These are phyloP conservation scores for Axinella damicornis DNA, from an alignment of 37 sponge, comb jelly and placozoan species.

Conservation along the genomic window DNA sequence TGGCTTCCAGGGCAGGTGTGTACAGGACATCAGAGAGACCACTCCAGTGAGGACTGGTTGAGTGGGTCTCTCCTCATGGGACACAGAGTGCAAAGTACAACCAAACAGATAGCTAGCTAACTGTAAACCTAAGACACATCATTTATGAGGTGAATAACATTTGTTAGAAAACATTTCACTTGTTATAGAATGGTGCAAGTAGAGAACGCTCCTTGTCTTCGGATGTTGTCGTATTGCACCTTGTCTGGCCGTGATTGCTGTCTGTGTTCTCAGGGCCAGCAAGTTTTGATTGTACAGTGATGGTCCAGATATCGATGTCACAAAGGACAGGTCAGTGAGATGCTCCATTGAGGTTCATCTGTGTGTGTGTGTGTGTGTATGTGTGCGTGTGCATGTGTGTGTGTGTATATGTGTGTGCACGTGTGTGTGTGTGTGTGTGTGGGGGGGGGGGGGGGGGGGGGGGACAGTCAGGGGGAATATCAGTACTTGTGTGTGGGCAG, in stretches of 20 bases:
- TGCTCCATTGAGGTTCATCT: constrained; percentile 85
- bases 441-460: no score
- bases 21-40: constrained; percentile 29
- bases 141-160: no score
- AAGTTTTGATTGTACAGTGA: constrained; percentile 47
- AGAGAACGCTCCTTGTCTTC: constrained; percentile 29
- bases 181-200: constrained; percentile 15
- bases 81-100: constrained; percentile 25
- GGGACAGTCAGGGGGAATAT: no score
- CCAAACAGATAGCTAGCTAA: not conserved
- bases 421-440: no score
- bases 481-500: no score
- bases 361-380: constrained; percentile 1
- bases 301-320: constrained; percentile 77
- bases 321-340: constrained; percentile 72
- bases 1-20: not conserved
- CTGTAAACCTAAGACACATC: not conserved
- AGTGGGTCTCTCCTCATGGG: constrained; percentile 30
- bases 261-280: constrained; percentile 29
- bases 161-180: no score
- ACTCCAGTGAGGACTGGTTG: constrained; percentile 54
- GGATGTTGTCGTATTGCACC: not conserved
- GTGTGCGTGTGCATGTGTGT: not conserved
- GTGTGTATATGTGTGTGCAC: no score
- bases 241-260: no score